Evolutionary conservation across 2,113 vertebrate genomes (phyloP).

Genomic region (Damaliscus lunatus): DNA sequence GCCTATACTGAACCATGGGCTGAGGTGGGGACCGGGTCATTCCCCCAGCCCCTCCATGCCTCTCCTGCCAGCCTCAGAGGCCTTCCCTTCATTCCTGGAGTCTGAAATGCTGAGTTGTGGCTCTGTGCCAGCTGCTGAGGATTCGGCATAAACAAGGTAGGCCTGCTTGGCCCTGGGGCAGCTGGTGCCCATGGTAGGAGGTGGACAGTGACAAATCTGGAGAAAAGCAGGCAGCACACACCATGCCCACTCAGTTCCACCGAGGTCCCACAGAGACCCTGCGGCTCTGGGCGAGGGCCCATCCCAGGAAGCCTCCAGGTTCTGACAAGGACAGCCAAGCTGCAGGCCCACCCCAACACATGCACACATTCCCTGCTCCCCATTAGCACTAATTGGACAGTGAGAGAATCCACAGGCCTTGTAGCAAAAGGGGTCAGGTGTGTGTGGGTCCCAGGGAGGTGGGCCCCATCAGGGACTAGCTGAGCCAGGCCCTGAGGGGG

Average conservation of each 20-base stretch:
- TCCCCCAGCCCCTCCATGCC: fast-evolving
- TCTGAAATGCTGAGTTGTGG: neutral
- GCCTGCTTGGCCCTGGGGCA: neutral
- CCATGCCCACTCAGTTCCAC: fast-evolving
- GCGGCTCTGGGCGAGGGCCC: neutral
- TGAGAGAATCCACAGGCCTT: neutral
- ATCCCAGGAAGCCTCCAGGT: neutral
- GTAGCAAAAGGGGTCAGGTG: neutral
- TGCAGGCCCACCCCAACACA: neutral
- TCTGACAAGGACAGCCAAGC: neutral
- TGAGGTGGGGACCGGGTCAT: neutral
- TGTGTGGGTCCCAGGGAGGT: neutral
- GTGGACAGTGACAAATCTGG: neutral
- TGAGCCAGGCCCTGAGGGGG: neutral
- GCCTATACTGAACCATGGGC: neutral
- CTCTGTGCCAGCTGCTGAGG: neutral
- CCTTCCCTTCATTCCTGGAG: neutral
- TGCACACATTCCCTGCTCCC: neutral
- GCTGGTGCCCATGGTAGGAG: neutral
- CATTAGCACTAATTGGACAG: constrained; percentile 58
- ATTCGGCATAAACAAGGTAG: neutral
- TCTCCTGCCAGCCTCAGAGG: neutral
- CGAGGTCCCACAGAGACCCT: neutral
- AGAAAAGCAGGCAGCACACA: neutral
- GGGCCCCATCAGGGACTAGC: neutral